Evolutionary conservation across 2,888 invertebrate genomes (phyloP), one percentile per base, ranked within the genome.

Genomic region (Lithophane ornitopus): DNA sequence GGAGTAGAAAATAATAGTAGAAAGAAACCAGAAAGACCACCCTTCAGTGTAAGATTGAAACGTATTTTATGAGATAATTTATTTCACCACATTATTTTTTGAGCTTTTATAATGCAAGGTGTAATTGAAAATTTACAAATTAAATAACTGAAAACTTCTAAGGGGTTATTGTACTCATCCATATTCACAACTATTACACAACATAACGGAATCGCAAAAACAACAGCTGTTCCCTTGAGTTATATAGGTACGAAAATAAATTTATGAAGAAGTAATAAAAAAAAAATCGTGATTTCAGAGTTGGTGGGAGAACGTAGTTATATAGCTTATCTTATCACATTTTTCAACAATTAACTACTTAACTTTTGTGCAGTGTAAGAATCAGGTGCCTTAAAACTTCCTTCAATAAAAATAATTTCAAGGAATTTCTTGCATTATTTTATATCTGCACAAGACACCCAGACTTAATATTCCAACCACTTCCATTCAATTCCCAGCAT

Each of bases 401-500:
- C 54, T 70, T 44, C 19, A 16, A 12, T 59, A 58, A 58, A 74
- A 39, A 65, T 39, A 39, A 56, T 22, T 61, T n/a, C 28, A 26
- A 61, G 12, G 16, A 62, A 34, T 41, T 11, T 46, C 67, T 46
- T n/a, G 16, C 16, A 61, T 3, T n/a, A n/a, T n/a, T n/a, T 22
- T 16, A n/a, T 28, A 49, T 28, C 3, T 11, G n/a, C 19, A 34
- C 41, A 46, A 65, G 14, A 26, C 26, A 3, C 6, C 14, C 14
- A 16, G 22, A 46, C 22, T 59, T 41, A 70, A 39, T 14, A 78
- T 69, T 56, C 49, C 28, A 59, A 39, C 0, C 22, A 63, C 4
- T 41, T 28, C 46, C n/a, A 82, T 58, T 58, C 26, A 82, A 74
- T 70, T 63, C 67, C n/a, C 52, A 44, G 49, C 34, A 59, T 28